These are phyloP conservation scores for Saturnia japonica DNA, from an alignment of 2,888 invertebrate genomes.

Conservation along the genomic window DNA sequence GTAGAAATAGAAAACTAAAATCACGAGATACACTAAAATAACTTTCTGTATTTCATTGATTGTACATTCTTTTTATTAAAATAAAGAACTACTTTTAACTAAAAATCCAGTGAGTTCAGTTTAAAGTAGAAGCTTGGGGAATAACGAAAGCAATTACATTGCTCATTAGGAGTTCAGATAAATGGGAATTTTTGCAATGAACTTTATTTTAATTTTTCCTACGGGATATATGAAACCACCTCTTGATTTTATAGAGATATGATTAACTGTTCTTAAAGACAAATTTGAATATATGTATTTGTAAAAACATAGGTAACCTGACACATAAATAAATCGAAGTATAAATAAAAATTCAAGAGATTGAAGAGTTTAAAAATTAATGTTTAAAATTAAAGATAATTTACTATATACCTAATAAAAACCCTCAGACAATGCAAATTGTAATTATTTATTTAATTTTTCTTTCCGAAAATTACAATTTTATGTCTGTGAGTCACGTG, in stretches of 20 bases:
- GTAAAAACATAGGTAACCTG: not conserved
- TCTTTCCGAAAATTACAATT: too few relatives aligned
- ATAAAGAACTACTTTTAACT: not conserved
- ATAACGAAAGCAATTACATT: not conserved
- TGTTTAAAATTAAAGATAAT: too few relatives aligned
- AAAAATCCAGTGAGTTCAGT: not conserved
- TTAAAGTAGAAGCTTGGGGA: not conserved
- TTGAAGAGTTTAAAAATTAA: too few relatives aligned
- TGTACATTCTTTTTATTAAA: not conserved
- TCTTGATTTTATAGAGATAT: not conserved
- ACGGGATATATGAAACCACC: not conserved
- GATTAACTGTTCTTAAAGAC: not conserved
- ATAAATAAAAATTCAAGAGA: too few relatives aligned
- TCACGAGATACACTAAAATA: not conserved
- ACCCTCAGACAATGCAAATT: too few relatives aligned
- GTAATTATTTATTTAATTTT: too few relatives aligned
- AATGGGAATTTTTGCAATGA: not conserved
- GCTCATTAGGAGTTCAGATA: not conserved
- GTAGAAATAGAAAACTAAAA: constrained; percentile 2
- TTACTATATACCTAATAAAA: too few relatives aligned
- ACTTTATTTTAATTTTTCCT: not conserved
- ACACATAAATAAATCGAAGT: too few relatives aligned
- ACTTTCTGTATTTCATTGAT: not conserved
- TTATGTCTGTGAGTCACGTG: too few relatives aligned
- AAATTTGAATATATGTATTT: not conserved